A percentile compares a stretch with the other conserved stretches of the same genome.
These are phyloP conservation scores for Andinoacara biseriatus DNA, from an alignment of 2,113 vertebrate species.

Conservation along the genomic window DNA sequence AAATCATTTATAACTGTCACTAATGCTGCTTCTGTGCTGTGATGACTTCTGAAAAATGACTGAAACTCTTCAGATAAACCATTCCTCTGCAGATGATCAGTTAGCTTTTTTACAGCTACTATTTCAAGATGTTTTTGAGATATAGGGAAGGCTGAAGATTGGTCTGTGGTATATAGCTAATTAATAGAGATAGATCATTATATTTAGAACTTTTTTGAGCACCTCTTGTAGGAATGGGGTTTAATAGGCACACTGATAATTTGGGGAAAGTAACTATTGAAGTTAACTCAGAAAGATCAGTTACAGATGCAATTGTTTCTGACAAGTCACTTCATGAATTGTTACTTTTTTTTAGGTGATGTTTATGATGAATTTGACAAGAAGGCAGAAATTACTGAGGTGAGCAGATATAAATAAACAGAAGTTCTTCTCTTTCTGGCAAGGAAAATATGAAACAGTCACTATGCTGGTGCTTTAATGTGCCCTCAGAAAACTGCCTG, in stretches of 20 bases:
- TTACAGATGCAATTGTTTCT: not conserved
- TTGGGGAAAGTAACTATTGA: no score
- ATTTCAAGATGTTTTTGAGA: no score
- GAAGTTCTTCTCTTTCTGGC: not conserved
- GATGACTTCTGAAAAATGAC: not conserved
- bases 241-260: no score
- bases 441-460: not conserved
- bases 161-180: no score
- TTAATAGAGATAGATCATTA: no score
- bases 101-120: no score
- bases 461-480: not conserved
- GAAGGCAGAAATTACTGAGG: slow-evolving; percentile 82
- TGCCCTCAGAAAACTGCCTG: slow-evolving; percentile 70
- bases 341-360: slow-evolving; percentile 72
- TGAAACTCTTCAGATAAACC: no score
- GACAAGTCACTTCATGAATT: not conserved
- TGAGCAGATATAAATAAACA: slow-evolving; percentile 32
- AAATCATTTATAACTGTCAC: not conserved
- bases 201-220: no score
- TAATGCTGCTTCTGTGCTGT: not conserved
- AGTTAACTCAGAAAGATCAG: no score
- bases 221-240: no score
- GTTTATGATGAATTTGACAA: slow-evolving; percentile 76
- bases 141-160: no score
- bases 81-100: no score